Evolutionary conservation across 2,888 invertebrate genomes (phyloP), one percentile per base, ranked within the genome.

Genomic region (Cantharis flavilabris): DNA sequence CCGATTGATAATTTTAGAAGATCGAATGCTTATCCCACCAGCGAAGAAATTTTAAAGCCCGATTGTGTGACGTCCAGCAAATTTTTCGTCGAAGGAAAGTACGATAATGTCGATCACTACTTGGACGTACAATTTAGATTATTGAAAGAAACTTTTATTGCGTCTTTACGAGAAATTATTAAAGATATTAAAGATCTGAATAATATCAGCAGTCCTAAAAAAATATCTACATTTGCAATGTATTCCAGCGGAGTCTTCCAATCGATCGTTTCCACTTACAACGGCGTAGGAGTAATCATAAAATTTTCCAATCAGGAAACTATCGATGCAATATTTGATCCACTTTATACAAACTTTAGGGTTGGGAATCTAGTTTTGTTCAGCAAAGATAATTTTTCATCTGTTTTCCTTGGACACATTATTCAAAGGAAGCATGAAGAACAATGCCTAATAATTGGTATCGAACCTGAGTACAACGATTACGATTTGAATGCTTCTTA

Each of bases 91-190:
- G 86, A 90, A 67, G 94, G 94, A 14, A 89, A 90, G 0, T 96
- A 94, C 85, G 84, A 89, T 0, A 90, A 90, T 83, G 89, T 93
- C 1, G 90, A 93, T 67, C 92, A 95, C 83, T 97, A 97, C 85
- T 88, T 97, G 20, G 94, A 95, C 82, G 89, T 93, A 13, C 96
- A 96, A 82, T 95, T 95, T 84, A 90, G 94, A 62, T 88, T 96
- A 49, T 85, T 96, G 70, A 88, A 95, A 33, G 96, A 97, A 88
- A 96, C 97, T 87, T 96, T 94, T 84, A 90, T 95, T 49, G 89
- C 90, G 18, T 95, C 96, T 0, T 85, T 97, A 23, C 88, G 94
- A 83, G 94, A 94, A 77, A 90, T 95, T 69, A 79, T 81, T 72
- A 76, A 83, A 13, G 85, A 83, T 76, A 70, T 83, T n/a, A 70